phyloP scores from a whole-genome alignment of 1,140 invertebrate species.

The Belonocnema kinseyi region DNA sequence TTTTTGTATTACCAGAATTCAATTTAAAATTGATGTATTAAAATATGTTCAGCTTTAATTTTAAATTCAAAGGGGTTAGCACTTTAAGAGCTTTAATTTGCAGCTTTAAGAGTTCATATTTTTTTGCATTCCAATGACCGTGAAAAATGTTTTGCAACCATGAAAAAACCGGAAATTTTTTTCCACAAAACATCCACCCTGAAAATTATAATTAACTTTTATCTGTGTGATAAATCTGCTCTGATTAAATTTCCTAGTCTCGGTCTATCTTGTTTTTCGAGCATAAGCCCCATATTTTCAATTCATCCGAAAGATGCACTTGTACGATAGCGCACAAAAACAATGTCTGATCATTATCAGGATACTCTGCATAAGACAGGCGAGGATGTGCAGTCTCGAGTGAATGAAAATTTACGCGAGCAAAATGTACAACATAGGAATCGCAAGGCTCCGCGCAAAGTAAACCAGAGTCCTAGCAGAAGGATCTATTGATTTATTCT shows the following conservation, averaged over 20 bases:
- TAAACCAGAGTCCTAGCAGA: background rate
- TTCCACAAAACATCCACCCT: too few species aligned
- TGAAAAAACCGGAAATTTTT: too few species aligned
- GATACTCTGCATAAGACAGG: background rate
- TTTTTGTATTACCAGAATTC: too few species aligned
- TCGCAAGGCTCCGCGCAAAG: background rate
- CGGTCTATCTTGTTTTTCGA: background rate
- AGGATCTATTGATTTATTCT: slow-evolving; percentile 10
- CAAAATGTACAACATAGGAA: slow-evolving; percentile 22
- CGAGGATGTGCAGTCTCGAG: background rate
- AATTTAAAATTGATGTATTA: too few species aligned
- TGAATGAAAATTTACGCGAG: slow-evolving; percentile 17
- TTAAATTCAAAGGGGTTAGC: too few species aligned
- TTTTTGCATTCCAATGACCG: too few species aligned
- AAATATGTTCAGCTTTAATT: too few species aligned
- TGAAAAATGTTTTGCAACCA: too few species aligned
- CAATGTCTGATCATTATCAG: slow-evolving; percentile 19
- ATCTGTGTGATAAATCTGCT: background rate
- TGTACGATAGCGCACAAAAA: background rate
- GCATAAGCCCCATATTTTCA: background rate
- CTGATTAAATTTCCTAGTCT: slow-evolving; percentile 21
- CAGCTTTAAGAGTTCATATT: too few species aligned
- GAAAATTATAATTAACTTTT: too few species aligned
- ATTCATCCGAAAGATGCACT: background rate
- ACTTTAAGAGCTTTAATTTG: too few species aligned